These are phyloP conservation scores for Epinephelus fuscoguttatus DNA, from an alignment of 2,113 vertebrate species.

Conservation along the genomic window DNA sequence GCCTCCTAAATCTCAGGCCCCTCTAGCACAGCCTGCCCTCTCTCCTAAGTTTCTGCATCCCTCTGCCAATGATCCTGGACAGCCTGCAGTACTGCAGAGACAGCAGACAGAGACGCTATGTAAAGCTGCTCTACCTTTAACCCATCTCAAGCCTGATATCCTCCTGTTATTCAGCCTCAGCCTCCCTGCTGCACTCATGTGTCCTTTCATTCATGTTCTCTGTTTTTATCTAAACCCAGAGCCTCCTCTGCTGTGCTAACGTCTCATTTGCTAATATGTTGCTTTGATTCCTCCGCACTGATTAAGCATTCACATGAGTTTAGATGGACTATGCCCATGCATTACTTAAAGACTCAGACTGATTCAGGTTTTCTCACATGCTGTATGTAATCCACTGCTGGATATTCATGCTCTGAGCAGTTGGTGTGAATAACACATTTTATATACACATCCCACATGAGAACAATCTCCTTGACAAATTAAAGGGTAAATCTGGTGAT, in stretches of 20 bases:
- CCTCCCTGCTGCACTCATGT: neutral
- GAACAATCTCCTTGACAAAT: neutral
- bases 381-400: neutral
- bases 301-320: neutral
- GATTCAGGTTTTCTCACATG: neutral
- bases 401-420: neutral
- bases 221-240: neutral
- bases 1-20: conserved; percentile 73
- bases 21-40: conserved; percentile 65
- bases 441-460: neutral
- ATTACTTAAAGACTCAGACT: neutral
- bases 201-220: neutral
- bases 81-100: conserved; percentile 56
- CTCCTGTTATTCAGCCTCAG: neutral
- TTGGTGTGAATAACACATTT: neutral
- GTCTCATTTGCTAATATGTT: neutral
- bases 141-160: neutral
- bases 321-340: too few relatives aligned
- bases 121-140: conserved; percentile 50
- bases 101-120: conserved; percentile 64
- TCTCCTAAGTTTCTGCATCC: conserved; percentile 69
- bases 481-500: neutral
- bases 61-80: conserved; percentile 42
- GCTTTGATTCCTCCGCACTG: neutral
- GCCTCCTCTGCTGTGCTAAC: neutral